These are phyloP conservation scores for Zalophus californianus DNA, from an alignment of 2,797 vertebrate genomes.

Conservation along the genomic window DNA sequence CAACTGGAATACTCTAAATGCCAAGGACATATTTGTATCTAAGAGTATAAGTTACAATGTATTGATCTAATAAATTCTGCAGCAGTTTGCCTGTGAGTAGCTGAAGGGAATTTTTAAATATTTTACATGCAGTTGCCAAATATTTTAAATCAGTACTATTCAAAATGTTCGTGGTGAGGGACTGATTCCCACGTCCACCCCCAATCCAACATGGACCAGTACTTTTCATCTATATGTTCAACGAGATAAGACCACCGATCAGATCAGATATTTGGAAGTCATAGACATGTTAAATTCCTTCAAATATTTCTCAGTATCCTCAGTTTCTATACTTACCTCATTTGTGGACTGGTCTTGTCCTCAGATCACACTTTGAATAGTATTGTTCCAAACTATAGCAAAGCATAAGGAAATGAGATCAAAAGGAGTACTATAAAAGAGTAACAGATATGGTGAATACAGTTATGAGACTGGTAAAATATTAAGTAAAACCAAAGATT, in stretches of 20 bases:
- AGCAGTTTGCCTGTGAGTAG: background rate
- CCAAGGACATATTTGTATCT: background rate
- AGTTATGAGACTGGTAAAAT: background rate
- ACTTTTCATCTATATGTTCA: background rate
- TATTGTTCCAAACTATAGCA: background rate
- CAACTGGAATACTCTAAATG: background rate
- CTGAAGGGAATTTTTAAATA: background rate
- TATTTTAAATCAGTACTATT: background rate
- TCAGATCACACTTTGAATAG: background rate
- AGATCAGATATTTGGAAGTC: background rate
- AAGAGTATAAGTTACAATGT: conserved; percentile 7
- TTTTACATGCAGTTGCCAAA: background rate
- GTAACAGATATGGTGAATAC: background rate
- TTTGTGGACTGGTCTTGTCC: background rate
- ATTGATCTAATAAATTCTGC: background rate
- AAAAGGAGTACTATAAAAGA: background rate
- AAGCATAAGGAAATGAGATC: background rate
- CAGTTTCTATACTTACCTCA: background rate
- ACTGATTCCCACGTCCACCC: background rate
- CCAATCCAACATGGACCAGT: too few relatives aligned
- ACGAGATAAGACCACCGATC: background rate
- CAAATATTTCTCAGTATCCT: background rate
- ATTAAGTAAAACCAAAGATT: background rate
- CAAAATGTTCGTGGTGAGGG: background rate
- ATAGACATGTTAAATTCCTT: background rate